Base-by-base conservation (phyloP, 2,888 invertebrate species). In the Nowickia ferox region DNA sequence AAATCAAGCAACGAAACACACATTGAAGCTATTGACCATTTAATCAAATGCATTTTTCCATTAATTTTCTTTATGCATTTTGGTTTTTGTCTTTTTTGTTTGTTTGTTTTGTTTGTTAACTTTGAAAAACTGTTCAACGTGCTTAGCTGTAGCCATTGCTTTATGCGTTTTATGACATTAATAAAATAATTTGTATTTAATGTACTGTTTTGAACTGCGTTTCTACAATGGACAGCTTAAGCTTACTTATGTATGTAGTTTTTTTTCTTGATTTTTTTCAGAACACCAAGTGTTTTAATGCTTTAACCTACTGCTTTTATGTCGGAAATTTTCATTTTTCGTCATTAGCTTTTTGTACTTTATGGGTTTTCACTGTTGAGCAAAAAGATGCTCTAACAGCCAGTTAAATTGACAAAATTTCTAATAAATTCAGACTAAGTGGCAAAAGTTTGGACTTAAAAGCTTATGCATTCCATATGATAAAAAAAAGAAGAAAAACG, bases 11-110 rank as follows among this genome's bases (percentile, higher is more conserved):
- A 22, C 13, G 5, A 19, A 53, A 44, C 57, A 22, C 44, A 71
- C 44, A 71, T 65, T 15, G 46, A 63, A 78, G 78, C 81, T 85
- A 85, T 85, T 82, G 85, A 81, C 85, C 85, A 85, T 82, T 85
- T 85, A 78, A 85, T 85, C 81, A 74, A 77, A 78, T 81, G 72
- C 51, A 77, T 51, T 57, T 59, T 48, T 77, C 48, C 38, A 48
- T 74, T 65, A 53, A 51, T n/a, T 9, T 59, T 40, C 55, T 38
- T 17, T 66, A 8, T 30, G 30, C 42, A 59, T 8, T 77, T 55
- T 51, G 42, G 9, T 22, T 51, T 79, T 30, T 51, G 42, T 71
- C 9, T 22, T 42, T 19, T 17, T 65, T 38, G 9, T 51, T 74
- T 38, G 9, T 40, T n/a, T 53, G 48, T 61, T 53, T 44, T 38